phyloP scores from a whole-genome alignment of 1,140 invertebrate genomes.

The Zaprionus davidi region DNA sequence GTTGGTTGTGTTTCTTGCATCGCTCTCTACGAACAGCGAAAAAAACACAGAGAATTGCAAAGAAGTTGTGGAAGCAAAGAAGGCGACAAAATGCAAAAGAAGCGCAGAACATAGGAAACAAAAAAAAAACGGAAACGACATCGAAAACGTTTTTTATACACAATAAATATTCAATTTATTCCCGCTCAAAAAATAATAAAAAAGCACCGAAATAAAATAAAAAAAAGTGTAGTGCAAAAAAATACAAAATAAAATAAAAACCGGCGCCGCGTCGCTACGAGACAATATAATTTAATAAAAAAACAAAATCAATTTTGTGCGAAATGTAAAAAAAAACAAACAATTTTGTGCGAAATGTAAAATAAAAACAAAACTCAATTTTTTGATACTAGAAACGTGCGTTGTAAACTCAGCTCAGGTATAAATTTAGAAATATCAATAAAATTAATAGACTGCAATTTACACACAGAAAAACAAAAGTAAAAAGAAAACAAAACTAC shows the following conservation, averaged over 20 bases:
- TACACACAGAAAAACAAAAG: conserved; percentile 10
- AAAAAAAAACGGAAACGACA: conserved; percentile 16
- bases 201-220: conserved; percentile 15
- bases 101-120: conserved; percentile 37
- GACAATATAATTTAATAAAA: conserved; percentile 20
- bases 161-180: conserved; percentile 21
- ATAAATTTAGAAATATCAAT: conserved; percentile 37
- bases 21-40: conserved; percentile 34
- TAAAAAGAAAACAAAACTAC: conserved; percentile 1
- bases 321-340: conserved; percentile 9
- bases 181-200: conserved; percentile 27
- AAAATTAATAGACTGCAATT: conserved; percentile 35
- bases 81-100: conserved; percentile 42
- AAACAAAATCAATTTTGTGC: conserved; percentile 10
- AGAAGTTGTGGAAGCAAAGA: conserved; percentile 7
- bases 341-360: conserved; percentile 22
- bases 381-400: conserved; percentile 49
- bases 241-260: conserved; percentile 12
- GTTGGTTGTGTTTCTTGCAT: conserved; percentile 67
- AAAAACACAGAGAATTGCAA: conserved; percentile 24
- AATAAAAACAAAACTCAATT: conserved; percentile 1
- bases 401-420: conserved; percentile 56
- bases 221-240: conserved; percentile 28
- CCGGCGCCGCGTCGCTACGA: conserved; percentile 25
- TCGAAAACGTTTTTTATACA: conserved; percentile 38